These are phyloP conservation scores for Trididemnum miniatum DNA, from an alignment of 23 tunicate genomes.

Conservation along the genomic window DNA sequence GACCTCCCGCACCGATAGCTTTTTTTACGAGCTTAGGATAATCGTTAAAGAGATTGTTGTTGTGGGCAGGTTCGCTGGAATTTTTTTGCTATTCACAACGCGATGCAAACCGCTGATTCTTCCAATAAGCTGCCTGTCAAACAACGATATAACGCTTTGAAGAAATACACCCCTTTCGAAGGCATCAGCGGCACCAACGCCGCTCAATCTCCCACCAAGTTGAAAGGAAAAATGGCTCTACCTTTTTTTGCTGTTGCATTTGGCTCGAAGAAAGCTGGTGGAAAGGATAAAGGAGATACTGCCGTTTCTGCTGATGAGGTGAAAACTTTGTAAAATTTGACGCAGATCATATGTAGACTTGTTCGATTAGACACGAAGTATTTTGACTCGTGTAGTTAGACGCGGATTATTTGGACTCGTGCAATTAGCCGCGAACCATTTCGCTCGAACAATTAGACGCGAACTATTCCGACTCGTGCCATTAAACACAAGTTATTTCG, in stretches of 20 bases:
- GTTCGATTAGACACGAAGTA: too few relatives aligned
- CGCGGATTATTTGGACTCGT: too few relatives aligned
- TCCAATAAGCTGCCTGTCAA: not conserved
- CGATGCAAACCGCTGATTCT: not conserved
- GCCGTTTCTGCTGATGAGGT: not conserved
- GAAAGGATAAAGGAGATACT: slow-evolving; percentile 28
- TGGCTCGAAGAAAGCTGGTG: slow-evolving; percentile 1
- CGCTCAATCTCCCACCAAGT: not conserved
- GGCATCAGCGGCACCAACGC: not conserved
- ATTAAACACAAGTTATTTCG: too few relatives aligned
- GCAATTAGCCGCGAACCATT: too few relatives aligned
- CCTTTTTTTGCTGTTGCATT: slow-evolving; percentile 8
- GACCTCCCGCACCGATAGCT: too few relatives aligned
- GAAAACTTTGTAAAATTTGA: not conserved
- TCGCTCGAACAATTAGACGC: too few relatives aligned
- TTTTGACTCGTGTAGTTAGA: too few relatives aligned
- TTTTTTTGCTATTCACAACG: slow-evolving; percentile 22
- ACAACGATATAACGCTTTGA: slow-evolving; percentile 32
- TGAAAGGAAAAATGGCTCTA: not conserved
- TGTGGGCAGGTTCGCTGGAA: slow-evolving; percentile 55
- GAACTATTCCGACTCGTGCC: too few relatives aligned
- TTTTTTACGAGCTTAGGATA: too few relatives aligned
- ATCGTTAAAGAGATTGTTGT: too few relatives aligned
- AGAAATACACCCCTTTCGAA: slow-evolving; percentile 11
- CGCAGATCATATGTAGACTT: too few relatives aligned